Evolutionary conservation across 2,113 vertebrate genomes (phyloP).

Genomic region (Mesembrinibis cayennensis): DNA sequence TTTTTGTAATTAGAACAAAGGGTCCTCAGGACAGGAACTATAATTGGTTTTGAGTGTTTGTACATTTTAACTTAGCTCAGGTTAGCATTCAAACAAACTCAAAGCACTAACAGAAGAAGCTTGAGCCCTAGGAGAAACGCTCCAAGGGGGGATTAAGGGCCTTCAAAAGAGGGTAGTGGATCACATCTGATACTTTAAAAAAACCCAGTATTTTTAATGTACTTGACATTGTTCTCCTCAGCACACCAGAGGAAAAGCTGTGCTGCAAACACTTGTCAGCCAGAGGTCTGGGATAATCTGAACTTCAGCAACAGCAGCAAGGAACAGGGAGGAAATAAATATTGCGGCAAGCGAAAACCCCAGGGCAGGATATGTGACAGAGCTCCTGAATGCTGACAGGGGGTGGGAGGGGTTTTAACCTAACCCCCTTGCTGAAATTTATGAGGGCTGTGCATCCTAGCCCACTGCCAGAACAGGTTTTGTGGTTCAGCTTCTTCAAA

Average conservation of each 20-base stretch:
- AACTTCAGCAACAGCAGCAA: neutral
- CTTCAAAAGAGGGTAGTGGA: neutral
- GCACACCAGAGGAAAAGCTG: neutral
- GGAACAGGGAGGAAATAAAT: neutral
- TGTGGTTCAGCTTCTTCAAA: neutral
- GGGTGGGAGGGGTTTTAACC: neutral
- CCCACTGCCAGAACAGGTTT: neutral
- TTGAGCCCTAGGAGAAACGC: neutral
- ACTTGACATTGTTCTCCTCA: neutral
- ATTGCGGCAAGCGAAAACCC: neutral
- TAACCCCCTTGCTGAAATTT: neutral
- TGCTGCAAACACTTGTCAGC: neutral
- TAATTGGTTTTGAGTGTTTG: neutral
- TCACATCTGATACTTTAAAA: neutral
- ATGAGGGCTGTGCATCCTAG: neutral
- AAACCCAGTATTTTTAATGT: neutral
- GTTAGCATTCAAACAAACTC: neutral
- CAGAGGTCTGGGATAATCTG: neutral
- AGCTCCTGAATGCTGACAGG: neutral
- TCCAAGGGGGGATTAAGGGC: neutral
- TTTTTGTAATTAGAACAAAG: constrained; percentile 33
- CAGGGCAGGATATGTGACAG: neutral
- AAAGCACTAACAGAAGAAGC: neutral
- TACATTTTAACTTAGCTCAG: constrained; percentile 15
- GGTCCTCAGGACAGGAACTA: neutral